These are phyloP conservation scores for Nixonia krombeini DNA, from an alignment of 1,140 invertebrate species.

Conservation along the genomic window DNA sequence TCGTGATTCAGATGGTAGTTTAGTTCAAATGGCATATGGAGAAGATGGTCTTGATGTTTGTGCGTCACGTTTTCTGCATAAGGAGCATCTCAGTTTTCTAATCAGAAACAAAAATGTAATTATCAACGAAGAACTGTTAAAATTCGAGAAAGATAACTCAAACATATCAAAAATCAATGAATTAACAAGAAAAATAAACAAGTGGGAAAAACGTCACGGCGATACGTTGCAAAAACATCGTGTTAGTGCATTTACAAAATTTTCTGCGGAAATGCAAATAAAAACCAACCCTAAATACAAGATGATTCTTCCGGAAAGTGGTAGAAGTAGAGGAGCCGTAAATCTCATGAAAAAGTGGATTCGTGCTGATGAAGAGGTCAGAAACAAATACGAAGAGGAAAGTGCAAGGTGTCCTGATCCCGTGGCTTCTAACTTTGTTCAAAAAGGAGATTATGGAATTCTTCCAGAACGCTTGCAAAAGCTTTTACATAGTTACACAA, in stretches of 20 bases:
- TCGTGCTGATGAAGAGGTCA: constrained; percentile 73
- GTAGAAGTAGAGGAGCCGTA: constrained; percentile 66
- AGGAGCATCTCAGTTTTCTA: constrained; percentile 86
- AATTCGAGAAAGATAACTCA: constrained; percentile 73
- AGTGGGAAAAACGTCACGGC: constrained; percentile 76
- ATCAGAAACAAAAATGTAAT: constrained; percentile 82
- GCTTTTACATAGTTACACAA: constrained; percentile 78
- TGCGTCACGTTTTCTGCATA: constrained; percentile 87
- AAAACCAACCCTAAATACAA: constrained; percentile 53
- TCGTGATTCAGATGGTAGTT: constrained; percentile 91
- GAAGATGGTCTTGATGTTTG: constrained; percentile 97
- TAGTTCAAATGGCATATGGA: constrained; percentile 96
- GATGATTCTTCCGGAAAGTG: constrained; percentile 39
- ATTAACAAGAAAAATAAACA: constrained; percentile 71
- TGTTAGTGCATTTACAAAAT: constrained; percentile 57
- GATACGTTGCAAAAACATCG: constrained; percentile 64
- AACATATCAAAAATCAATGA: constrained; percentile 70
- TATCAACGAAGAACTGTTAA: constrained; percentile 73
- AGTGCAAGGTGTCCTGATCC: constrained; percentile 80
- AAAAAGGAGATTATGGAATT: constrained; percentile 85
- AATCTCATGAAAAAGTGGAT: constrained; percentile 78
- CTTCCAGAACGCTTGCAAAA: constrained; percentile 84
- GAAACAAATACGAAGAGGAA: constrained; percentile 65
- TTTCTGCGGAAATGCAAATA: constrained; percentile 51
- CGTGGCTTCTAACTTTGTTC: constrained; percentile 77